Percentiles rank a stretch among this genome's conserved stretches.
These are phyloP conservation scores for Anniella stebbinsi DNA, from an alignment of 2,797 vertebrate species.

Conservation along the genomic window DNA sequence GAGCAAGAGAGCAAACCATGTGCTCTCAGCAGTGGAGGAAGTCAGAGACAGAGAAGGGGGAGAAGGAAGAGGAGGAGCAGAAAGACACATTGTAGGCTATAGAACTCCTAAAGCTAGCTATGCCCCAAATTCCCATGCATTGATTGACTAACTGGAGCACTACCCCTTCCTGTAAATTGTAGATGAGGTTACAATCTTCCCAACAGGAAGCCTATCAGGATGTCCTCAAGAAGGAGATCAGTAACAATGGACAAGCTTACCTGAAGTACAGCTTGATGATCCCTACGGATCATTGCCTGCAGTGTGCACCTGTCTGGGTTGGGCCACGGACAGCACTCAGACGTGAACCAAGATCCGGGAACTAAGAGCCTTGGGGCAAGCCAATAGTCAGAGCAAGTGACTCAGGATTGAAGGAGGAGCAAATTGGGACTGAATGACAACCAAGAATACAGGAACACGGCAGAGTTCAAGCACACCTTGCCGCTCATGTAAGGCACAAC, in stretches of 20 bases:
- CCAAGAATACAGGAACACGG: neutral
- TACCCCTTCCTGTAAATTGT: too few relatives aligned
- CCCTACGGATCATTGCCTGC: neutral
- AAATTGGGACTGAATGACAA: neutral
- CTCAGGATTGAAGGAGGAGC: neutral
- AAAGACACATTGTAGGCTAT: too few relatives aligned
- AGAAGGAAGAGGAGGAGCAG: too few relatives aligned
- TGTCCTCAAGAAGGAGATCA: neutral
- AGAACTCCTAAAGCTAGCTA: too few relatives aligned
- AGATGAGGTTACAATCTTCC: too few relatives aligned
- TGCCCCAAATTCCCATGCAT: too few relatives aligned
- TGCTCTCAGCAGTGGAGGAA: too few relatives aligned
- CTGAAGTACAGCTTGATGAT: neutral
- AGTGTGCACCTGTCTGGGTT: neutral
- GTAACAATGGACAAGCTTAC: neutral
- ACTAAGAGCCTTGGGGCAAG: neutral
- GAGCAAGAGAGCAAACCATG: too few relatives aligned
- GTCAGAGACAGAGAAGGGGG: too few relatives aligned
- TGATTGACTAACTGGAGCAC: too few relatives aligned
- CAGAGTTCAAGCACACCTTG: neutral
- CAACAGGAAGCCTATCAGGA: too few relatives aligned
- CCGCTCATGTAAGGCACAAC: neutral
- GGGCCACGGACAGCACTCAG: neutral
- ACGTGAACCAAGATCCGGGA: neutral
- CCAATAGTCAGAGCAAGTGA: neutral